Evolutionary conservation across 2,113 vertebrate species (phyloP), one percentile per base, ranked within the genome.

Genomic region (Nycticorax nycticorax): DNA sequence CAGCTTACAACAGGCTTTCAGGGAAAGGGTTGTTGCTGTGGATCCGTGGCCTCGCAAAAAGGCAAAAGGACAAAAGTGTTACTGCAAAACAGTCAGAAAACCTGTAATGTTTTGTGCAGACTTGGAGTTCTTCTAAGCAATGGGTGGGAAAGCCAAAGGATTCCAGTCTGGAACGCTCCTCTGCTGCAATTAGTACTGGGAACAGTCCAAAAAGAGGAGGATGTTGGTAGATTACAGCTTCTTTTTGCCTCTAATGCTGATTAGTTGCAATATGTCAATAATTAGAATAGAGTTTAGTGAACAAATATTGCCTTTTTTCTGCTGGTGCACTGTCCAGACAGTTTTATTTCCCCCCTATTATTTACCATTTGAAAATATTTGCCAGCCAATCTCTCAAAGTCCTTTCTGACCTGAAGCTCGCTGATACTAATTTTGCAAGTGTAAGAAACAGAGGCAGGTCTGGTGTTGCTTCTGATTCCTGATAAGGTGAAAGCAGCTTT

Each of bases 1-100:
- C 75, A 62, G 62, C 59, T 94, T 88, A 79, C 41, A 89, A 72
- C 22, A 48, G 66, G 69, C 60, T 89, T 93, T 89, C 80, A 79
- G 78, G 48, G 85, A 23, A 90, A 74, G 27, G 45, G 28, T 37
- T 76, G 41, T 55, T 83, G 45, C 55, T 88, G 74, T 45, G 55
- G 39, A 41, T 85, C 32, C 1, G 1, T 24, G n/a, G 59, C 45
- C 59, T 79, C 5, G 3, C 33, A 69, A 87, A 90, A 96, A 92
- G 60, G 48, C 47, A 82, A 52, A 87, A 84, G 57, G 30, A 75
- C 41, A 66, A 53, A 91, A 88, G 9, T 22, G 13, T 53, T 69
- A 15, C 24, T 43, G 37, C 14, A 87, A 48, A 71, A 81, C 52
- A 62, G 14, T 16, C 71, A 69, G 53, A 53, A 89, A 92, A 75